Conservation (phyloP, 2,113 vertebrate genomes). For the Girardinichthys multiradiatus region DNA sequence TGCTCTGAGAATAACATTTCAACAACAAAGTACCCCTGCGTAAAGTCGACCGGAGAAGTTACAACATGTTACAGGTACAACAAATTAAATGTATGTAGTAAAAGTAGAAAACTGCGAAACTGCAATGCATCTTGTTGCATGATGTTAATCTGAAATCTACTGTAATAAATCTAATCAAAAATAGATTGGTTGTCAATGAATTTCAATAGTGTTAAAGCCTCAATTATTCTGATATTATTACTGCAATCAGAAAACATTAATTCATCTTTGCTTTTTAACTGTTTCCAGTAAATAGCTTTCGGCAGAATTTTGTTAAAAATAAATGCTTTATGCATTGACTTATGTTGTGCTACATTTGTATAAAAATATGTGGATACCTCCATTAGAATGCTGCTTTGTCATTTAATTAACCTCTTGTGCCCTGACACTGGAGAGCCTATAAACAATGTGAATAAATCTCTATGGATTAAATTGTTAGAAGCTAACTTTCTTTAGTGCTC, state of each 20-base stretch:
- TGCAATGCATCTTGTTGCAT: background rate
- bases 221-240: too few relatives aligned
- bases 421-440: slow-evolving; percentile 4
- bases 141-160: background rate
- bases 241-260: background rate
- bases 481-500: slow-evolving; percentile 35
- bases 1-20: slow-evolving; percentile 91
- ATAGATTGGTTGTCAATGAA: too few relatives aligned
- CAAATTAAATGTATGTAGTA: background rate
- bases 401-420: too few relatives aligned
- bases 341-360: background rate
- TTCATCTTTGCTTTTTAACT: background rate
- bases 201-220: too few relatives aligned
- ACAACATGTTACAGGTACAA: slow-evolving; percentile 92
- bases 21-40: slow-evolving; percentile 90
- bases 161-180: background rate
- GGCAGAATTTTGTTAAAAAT: background rate
- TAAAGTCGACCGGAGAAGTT: slow-evolving; percentile 88
- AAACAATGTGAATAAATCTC: slow-evolving; percentile 37
- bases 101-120: background rate
- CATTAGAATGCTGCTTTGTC: too few relatives aligned
- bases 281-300: background rate
- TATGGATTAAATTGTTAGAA: slow-evolving; percentile 62
- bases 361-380: background rate
- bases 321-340: background rate